Evolutionary conservation across 2,888 invertebrate genomes (phyloP), one percentile per base, ranked within the genome.

Genomic region (Nomada fucata): DNA sequence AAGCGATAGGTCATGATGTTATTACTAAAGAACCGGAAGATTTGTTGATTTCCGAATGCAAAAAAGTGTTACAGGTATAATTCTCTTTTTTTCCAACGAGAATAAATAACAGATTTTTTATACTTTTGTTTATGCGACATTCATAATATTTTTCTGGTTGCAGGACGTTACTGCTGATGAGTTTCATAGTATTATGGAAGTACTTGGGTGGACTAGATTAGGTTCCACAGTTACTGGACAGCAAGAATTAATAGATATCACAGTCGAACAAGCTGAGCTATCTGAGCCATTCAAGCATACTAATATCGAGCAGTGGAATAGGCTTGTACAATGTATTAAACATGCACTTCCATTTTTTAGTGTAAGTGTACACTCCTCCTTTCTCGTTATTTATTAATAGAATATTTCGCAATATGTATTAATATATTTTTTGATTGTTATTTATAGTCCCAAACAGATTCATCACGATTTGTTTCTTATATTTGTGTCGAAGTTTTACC

Each of bases 81-180:
- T 57, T 9, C 2, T 53, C 7, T 20, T 59, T 10, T 77, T 26
- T 67, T 36, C 61, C 20, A 70, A 11, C 18, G 10, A 64, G 20
- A 67, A 69, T 61, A 82, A 15, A 42, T 47, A 13, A 47, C 68
- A 26, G 3, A 42, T 73, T 42, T 44, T 13, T 20, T 85, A 7
- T n/a, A 36, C 61, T 47, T 47, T 64, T 52, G 59, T 23, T 76
- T 57, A 23, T 68, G 69, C 36, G 26, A 36, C n/a, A 64, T 70
- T 68, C 4, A 53, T 69, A 15, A 68, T 29, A 72, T 18, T 73
- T 72, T 69, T 4, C 50, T 55, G 50, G 29, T 80, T 84, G n/a
- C 91, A 97, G 96, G 98, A 98, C 95, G 97, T 98, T 44, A 97
- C 97, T 18, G 97, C 98, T 50, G 97, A 98, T 88, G 99, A 99